Percentiles rank a stretch among this genome's conserved stretches.
Conservation (phyloP, 2,888 invertebrate species). For the Carterocephalus palaemon region DNA sequence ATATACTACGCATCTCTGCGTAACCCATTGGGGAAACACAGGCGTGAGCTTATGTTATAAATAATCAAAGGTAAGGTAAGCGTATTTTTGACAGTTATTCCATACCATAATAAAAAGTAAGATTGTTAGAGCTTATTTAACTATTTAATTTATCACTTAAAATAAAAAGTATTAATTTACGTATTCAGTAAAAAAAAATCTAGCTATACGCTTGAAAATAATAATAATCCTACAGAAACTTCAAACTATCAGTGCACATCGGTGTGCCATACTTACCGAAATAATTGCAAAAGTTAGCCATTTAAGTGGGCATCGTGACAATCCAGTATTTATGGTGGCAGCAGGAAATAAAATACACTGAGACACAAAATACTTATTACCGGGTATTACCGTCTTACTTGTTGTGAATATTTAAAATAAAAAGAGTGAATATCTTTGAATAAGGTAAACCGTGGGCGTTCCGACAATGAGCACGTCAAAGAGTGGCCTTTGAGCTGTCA, state of each 20-base stretch:
- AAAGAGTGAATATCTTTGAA: constrained; percentile 68
- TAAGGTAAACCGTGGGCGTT: constrained; percentile 74
- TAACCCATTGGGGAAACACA: too few relatives aligned
- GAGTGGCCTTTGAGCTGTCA: constrained; percentile 76
- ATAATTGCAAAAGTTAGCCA: constrained; percentile 26
- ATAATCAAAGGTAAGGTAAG: too few relatives aligned
- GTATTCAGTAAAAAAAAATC: too few relatives aligned
- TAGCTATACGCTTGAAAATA: too few relatives aligned
- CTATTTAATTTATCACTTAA: too few relatives aligned
- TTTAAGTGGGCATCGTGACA: constrained; percentile 22
- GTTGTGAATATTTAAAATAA: constrained; percentile 56
- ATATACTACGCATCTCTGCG: too few relatives aligned
- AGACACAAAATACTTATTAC: constrained; percentile 31
- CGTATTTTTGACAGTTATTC: too few relatives aligned
- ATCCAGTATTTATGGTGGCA: constrained; percentile 24
- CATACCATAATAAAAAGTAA: too few relatives aligned
- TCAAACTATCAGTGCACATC: constrained; percentile 21
- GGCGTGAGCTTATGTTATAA: too few relatives aligned
- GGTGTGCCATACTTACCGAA: constrained; percentile 12
- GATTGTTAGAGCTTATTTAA: too few relatives aligned
- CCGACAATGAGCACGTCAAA: constrained; percentile 75
- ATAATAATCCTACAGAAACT: constrained; percentile 11
- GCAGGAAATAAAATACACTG: constrained; percentile 25
- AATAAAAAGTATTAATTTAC: too few relatives aligned
- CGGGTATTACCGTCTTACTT: constrained; percentile 44